Evolutionary conservation across 2,113 vertebrate species (phyloP).

Genomic region (Canis aureus): DNA sequence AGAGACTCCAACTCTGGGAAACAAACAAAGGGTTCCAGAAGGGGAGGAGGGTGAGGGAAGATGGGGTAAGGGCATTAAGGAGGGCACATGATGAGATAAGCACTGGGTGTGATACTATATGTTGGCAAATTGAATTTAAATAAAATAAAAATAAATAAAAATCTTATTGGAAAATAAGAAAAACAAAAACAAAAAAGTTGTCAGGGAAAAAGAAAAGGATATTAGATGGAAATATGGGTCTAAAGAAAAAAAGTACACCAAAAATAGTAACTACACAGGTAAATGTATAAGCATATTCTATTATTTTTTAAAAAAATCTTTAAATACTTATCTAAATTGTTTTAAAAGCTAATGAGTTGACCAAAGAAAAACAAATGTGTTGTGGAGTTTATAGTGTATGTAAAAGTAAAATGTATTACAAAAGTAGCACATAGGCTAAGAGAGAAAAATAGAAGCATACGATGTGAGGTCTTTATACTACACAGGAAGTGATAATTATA

Average conservation of each 20-base stretch:
- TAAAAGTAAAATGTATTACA: conserved; percentile 42
- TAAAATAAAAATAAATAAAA: no score
- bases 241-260: neutral
- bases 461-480: neutral
- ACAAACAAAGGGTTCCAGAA: no score
- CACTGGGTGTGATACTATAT: no score
- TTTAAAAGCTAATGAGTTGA: neutral
- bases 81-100: no score
- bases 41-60: no score
- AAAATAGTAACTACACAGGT: neutral
- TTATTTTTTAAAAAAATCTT: neutral
- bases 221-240: neutral
- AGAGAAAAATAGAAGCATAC: neutral
- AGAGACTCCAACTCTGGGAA: no score
- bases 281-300: neutral
- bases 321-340: conserved; percentile 14
- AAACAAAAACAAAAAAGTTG: neutral
- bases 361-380: conserved; percentile 18
- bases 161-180: no score
- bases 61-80: no score
- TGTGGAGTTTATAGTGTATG: neutral
- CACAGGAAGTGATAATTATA: neutral
- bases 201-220: neutral
- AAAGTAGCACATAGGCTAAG: neutral
- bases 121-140: no score